phyloP scores from a whole-genome alignment of 2,888 invertebrate species.

The Archips xylosteana region DNA sequence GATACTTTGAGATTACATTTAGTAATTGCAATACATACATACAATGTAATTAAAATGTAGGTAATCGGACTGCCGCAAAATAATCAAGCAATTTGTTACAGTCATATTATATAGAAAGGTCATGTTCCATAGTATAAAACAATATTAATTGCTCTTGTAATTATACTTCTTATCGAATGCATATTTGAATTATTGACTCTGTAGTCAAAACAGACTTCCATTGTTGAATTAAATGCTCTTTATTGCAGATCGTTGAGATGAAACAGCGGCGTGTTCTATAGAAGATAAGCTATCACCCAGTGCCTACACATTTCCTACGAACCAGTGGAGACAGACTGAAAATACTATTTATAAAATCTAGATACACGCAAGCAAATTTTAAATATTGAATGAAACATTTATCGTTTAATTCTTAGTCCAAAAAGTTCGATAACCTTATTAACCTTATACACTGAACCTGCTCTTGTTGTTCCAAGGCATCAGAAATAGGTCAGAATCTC shows the following conservation, averaged over 20 bases:
- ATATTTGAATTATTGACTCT: background rate
- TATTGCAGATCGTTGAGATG: slow-evolving; percentile 32
- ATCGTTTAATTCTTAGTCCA: background rate
- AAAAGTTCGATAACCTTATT: background rate
- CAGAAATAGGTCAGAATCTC: background rate
- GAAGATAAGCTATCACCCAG: slow-evolving; percentile 22
- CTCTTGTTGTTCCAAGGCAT: background rate
- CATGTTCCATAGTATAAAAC: background rate
- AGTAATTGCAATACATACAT: too few relatives aligned
- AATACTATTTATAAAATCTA: too few relatives aligned
- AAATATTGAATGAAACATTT: background rate
- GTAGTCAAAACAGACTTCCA: background rate
- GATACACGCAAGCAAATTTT: too few relatives aligned
- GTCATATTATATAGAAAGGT: background rate
- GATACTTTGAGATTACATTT: too few relatives aligned
- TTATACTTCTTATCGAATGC: background rate
- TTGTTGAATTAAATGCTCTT: background rate
- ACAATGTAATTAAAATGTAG: too few relatives aligned
- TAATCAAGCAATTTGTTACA: too few relatives aligned
- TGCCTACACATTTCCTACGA: background rate
- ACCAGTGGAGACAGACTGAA: background rate
- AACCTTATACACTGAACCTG: too few relatives aligned
- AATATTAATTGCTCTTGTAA: background rate
- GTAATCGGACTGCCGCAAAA: too few relatives aligned
- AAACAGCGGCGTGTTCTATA: slow-evolving; percentile 1